Evolutionary conservation across 2,797 vertebrate genomes (phyloP), one percentile per base, ranked within the genome.

Genomic region (Cryptoblepharus egeriae): DNA sequence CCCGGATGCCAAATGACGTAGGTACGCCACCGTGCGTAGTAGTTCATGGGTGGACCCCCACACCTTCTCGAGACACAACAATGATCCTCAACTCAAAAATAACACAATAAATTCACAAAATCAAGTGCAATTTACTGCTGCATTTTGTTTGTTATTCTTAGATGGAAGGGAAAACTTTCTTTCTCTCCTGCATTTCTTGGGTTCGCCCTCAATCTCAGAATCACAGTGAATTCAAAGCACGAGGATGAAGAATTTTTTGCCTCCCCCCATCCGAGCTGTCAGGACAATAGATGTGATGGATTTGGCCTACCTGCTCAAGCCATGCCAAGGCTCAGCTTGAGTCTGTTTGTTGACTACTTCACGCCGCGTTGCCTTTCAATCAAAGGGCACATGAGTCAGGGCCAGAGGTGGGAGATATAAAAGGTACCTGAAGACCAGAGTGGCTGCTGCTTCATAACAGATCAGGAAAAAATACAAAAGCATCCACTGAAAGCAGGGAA

Each of bases 271-370:
- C 60, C 89, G 65, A 0, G 12, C 72, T 81, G 88, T 80, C 86
- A 78, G 49, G 72, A 69, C 72, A 58, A 83, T 52, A 83, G 89
- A 89, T 7, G 63, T 92, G 91, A 89, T 89, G 91, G 85, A 42
- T 76, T 90, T 84, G 86, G 88, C 86, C 79, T 68, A 37, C 86
- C 90, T 90, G 90, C 81, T 82, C 65, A 83, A 88, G 88, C 87
- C 79, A 45, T 0, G 24, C 83, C 42, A 0, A 58, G 49, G 84
- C 92, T 82, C 92, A 89, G 88, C 87, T 83, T 80, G 92, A 84
- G 79, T 85, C 64, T 70, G 75, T 24, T 72, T 89, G 67, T 63
- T 92, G 92, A 86, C 90, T 90, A 90, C 82, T 84, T 91, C 81
- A 81, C 87, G 85, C 79, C 35, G 76, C 28, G 86, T 72, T 88